These are phyloP conservation scores for Gallinago nigripennis DNA, from an alignment of 2,797 vertebrate species.

Conservation along the genomic window DNA sequence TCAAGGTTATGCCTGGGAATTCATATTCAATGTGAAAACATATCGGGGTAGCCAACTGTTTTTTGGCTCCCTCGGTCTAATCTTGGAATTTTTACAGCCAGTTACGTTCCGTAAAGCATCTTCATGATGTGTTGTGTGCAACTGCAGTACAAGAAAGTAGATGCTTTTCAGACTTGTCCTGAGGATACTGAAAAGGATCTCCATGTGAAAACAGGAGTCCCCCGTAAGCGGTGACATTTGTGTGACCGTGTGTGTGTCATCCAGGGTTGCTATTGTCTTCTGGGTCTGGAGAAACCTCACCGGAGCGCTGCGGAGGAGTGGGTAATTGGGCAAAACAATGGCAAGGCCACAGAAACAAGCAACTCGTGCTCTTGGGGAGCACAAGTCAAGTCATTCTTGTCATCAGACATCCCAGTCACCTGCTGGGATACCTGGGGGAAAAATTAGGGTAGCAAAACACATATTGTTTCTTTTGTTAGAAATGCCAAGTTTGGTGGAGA, in stretches of 20 bases:
- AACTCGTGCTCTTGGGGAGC: slow-evolving; percentile 46
- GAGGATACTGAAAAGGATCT: not conserved
- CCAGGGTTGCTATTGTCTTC: not conserved
- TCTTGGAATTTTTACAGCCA: not conserved
- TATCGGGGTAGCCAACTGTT: not conserved
- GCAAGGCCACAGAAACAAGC: slow-evolving; percentile 37
- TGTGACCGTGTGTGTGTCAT: rapidly evolving
- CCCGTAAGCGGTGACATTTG: not conserved
- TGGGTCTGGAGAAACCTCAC: not conserved
- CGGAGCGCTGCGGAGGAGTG: not conserved
- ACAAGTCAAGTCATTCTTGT: slow-evolving; percentile 72
- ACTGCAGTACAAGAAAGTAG: not conserved
- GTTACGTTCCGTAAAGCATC: not conserved
- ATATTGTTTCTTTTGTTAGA: slow-evolving; percentile 77
- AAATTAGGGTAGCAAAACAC: slow-evolving; percentile 74
- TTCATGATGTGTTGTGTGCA: not conserved
- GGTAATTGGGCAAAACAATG: slow-evolving; percentile 50
- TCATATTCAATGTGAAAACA: not conserved
- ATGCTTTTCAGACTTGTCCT: not conserved
- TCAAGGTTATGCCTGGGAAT: not conserved
- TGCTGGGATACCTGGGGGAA: slow-evolving; percentile 77
- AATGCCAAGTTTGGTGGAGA: slow-evolving; percentile 74
- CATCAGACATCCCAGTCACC: slow-evolving; percentile 81
- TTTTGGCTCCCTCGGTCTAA: not conserved
- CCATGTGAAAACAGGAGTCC: rapidly evolving